Base-by-base conservation (phyloP, 2,888 invertebrate species). In the Drosophila mettleri region DNA sequence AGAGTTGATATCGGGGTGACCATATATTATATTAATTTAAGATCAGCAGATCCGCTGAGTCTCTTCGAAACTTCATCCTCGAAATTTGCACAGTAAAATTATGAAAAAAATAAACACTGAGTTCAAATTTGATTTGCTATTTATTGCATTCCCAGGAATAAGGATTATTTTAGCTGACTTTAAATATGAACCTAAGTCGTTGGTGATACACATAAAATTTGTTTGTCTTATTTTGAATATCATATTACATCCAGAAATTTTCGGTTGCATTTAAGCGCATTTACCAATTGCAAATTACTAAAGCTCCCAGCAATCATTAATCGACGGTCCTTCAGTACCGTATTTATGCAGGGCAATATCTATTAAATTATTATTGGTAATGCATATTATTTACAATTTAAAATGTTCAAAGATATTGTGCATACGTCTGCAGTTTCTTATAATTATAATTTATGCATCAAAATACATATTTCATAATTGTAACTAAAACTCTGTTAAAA, bases 271-370 rank as follows among this genome's bases (percentile, higher is more conserved):
- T 20, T 7, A 20, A 20, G 5, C 12, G 1, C 12, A 16, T 27
- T 16, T 62, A 69, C 69, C 68, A 16, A 68, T 57, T 9, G 20
- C 27, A 69, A 43, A n/a, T 67, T 68, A 6, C 20, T 52, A 12
- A 69, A 55, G 16, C 68, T 49, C 14, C 31, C 55, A 4, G 52
- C 39, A 20, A 69, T 61, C 18, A 68, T 60, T 2, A 68, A 67
- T 4, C 45, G 45, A 3, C 16, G 16, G n/a, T 51, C 27, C 34
- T 36, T 53, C 5, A 69, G 36, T 0, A 33, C 33, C 3, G 20
- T 36, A 24, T 67, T 57, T 14, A 69, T 61, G 34, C 51, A 69
- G 27, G n/a, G n/a, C n/a, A n/a, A n/a, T n/a, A n/a, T n/a, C n/a
- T n/a, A n/a, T n/a, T n/a, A n/a, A n/a, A n/a, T n/a, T n/a, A n/a